Conservation (phyloP, 2,888 invertebrate genomes). For the Trilocha varians region DNA sequence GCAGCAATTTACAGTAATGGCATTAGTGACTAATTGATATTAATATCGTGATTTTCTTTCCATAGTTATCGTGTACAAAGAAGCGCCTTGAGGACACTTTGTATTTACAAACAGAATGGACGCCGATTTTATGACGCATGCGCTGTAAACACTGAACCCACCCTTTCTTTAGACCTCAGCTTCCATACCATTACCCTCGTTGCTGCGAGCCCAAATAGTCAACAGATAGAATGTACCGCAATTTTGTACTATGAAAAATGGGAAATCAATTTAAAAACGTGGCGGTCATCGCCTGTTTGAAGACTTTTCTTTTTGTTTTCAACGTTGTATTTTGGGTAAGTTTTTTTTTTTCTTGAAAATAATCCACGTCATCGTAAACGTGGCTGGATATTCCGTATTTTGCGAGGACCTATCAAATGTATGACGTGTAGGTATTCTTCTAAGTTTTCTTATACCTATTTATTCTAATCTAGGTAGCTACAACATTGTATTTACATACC, state of each 20-base stretch:
- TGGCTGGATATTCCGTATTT: background rate
- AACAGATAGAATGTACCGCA: background rate
- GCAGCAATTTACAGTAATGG: no score
- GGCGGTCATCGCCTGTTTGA: constrained; percentile 84
- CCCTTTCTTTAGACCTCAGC: constrained; percentile 8
- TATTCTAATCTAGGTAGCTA: no score
- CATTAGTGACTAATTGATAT: no score
- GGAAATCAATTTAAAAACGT: constrained; percentile 81
- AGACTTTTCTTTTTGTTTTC: constrained; percentile 84
- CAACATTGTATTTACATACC: no score
- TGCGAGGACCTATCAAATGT: no score
- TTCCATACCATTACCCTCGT: constrained; percentile 1
- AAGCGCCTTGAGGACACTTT: no score
- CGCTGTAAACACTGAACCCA: constrained; percentile 20
- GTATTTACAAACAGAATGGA: constrained; percentile 36
- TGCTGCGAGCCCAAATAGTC: background rate
- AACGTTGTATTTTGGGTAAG: constrained; percentile 86
- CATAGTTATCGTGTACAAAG: no score
- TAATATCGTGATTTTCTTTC: no score
- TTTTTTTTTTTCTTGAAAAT: background rate
- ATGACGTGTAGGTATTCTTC: background rate
- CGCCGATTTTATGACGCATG: constrained; percentile 50
- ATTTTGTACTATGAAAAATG: constrained; percentile 47
- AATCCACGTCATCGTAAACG: background rate
- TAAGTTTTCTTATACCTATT: no score